Evolutionary conservation across 2,888 invertebrate genomes (phyloP), one percentile per base, ranked within the genome.

Genomic region (Ptilodon capucinus): DNA sequence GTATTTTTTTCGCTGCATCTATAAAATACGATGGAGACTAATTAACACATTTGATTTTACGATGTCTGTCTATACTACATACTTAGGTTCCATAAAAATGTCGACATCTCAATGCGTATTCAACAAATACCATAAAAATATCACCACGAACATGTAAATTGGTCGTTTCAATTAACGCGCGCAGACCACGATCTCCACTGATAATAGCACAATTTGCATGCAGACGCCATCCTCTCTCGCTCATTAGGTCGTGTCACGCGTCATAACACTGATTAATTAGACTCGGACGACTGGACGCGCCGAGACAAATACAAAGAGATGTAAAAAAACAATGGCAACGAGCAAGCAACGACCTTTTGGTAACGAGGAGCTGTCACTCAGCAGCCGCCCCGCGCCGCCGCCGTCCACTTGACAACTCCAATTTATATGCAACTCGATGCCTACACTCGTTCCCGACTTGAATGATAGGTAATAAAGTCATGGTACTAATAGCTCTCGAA

Each of bases 241-340:
- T 84, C 84, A 86, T 86, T 86, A 85, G 79, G 72, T 73, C 79
- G 65, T 82, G 85, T 82, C 84, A 84, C 81, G 78, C 78, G 80
- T 85, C 86, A 87, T 83, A 88, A 80, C 76, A 72, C 77, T 87
- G 88, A 90, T 88, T 87, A 89, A 90, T 88, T 84, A 84, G 79
- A 72, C 74, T 66, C 74, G 2, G 35, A 35, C 39, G 16, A 25
- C 25, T 4, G 74, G 71, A 71, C 71, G 64, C 66, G 58, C 68
- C 66, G 76, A 76, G 73, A 72, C 64, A 59, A 64, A 59, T 60
- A 68, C 71, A 71, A 73, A 70, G 59, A 73, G 60, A 61, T 57
- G 59, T 71, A 78, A 76, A 82, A 77, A 77, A 75, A 72, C 64
- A 68, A 65, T 68, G 52, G 55, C 73, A 78, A 60, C 62, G 60